A percentile compares a stretch with the other conserved stretches of the same genome.
Conservation (phyloP, 2,888 invertebrate species). For the Platerodrilus igneus region DNA sequence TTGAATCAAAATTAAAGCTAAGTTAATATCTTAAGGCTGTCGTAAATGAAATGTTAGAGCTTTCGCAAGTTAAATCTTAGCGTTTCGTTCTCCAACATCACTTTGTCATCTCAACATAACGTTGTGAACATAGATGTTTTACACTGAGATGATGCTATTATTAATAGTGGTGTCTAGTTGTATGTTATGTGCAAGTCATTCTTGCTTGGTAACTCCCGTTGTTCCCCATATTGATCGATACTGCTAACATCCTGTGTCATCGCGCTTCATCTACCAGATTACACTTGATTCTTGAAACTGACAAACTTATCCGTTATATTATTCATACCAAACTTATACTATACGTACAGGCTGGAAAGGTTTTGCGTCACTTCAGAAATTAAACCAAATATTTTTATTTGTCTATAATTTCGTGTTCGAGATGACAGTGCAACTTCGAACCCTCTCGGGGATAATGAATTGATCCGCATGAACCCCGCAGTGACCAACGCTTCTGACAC, state of each 20-base stretch:
- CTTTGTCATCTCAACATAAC: conserved; percentile 39
- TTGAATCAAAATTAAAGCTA: too few relatives aligned
- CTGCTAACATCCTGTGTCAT: conserved; percentile 46
- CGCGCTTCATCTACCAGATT: conserved; percentile 32
- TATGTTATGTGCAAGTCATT: conserved; percentile 47
- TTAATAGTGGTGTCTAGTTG: conserved; percentile 48
- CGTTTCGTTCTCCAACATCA: conserved; percentile 29
- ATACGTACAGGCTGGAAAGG: too few relatives aligned
- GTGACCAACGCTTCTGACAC: conserved; percentile 34
- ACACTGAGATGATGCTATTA: conserved; percentile 47
- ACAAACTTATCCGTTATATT: too few relatives aligned
- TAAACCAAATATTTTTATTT: too few relatives aligned
- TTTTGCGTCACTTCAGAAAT: too few relatives aligned
- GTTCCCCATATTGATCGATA: conserved; percentile 46
- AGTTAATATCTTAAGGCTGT: too few relatives aligned
- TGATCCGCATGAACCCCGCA: conserved; percentile 45
- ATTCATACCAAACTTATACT: too few relatives aligned
- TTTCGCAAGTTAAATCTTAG: too few relatives aligned
- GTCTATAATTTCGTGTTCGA: too few relatives aligned
- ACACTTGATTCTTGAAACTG: too few relatives aligned
- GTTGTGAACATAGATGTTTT: conserved; percentile 45
- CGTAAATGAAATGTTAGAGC: too few relatives aligned
- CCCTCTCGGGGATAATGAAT: conserved; percentile 46
- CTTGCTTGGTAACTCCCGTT: conserved; percentile 46
- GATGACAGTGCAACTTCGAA: conserved; percentile 45